Percentiles rank a stretch among this genome's conserved stretches.
Conservation (phyloP, 1,140 invertebrate genomes). For the Sycophaga agraensis region DNA sequence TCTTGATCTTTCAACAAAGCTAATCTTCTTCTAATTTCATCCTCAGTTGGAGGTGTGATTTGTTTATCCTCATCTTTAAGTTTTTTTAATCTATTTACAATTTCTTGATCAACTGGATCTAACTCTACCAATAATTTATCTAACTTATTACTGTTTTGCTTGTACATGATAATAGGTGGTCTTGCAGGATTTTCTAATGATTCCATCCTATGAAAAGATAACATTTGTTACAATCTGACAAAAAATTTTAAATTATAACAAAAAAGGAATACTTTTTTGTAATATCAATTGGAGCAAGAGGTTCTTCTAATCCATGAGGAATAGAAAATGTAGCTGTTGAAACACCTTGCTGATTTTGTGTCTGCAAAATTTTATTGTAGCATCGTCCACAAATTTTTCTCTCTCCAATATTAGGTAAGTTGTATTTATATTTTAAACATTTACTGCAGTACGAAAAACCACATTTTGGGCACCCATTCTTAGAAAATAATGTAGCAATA, state of each 20-base stretch:
- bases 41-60: constrained; percentile 39
- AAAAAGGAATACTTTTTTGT: constrained; percentile 41
- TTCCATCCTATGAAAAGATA: constrained; percentile 40
- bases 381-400: constrained; percentile 51
- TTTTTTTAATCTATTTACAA: constrained; percentile 50
- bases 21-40: constrained; percentile 51
- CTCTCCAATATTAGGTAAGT: constrained; percentile 39
- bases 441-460: constrained; percentile 52
- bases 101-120: constrained; percentile 49
- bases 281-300: constrained; percentile 44
- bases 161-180: constrained; percentile 52
- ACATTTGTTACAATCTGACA: background rate
- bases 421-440: constrained; percentile 52
- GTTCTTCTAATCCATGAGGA: constrained; percentile 23
- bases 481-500: constrained; percentile 18
- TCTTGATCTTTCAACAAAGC: constrained; percentile 46
- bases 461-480: constrained; percentile 52
- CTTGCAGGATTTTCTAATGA: constrained; percentile 50
- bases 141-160: constrained; percentile 39
- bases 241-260: background rate
- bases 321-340: constrained; percentile 18
- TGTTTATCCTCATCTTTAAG: constrained; percentile 45
- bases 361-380: constrained; percentile 41
- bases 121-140: constrained; percentile 48
- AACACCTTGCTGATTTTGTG: constrained; percentile 18